Evolutionary conservation across 1,140 invertebrate genomes (phyloP), one percentile per base, ranked within the genome.

Genomic region (Drepana arcuata): DNA sequence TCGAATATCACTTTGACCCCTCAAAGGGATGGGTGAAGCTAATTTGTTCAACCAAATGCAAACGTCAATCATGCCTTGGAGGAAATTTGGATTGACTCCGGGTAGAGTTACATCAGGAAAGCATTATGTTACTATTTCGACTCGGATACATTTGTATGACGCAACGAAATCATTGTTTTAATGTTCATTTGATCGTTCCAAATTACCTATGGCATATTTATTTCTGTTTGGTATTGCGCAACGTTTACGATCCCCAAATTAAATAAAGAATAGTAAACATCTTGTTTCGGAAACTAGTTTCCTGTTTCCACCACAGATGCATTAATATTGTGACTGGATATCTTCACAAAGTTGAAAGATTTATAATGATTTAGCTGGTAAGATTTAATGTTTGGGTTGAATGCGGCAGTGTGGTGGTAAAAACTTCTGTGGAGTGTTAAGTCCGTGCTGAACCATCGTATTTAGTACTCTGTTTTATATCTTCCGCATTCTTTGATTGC

Each of bases 401-500:
- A 10, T 24, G 43, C 37, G 37, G 29, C 48, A 27, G 14, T 27
- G 13, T 11, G 7, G 37, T 24, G 25, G 29, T 23, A 21, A 25
- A 25, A 11, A 15, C 13, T 14, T 33, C 40, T 57, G 48, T 51
- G 35, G 33, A 54, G 40, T 45, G 50, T 43, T 51, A 39, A 43
- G 38, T 57, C 48, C 38, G 43, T 37, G 46, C 38, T 37, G 34
- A 16, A 26, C 32, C 28, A 44, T 11, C 30, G 29, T 30, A 45
- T 31, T 41, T 30, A 16, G 37, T 27, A 40, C 36, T 49, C 56
- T 63, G 59, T 45, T 65, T 58, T 54, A 61, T 57, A 48, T 64
- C 68, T 65, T 65, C 65, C 61, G 56, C 61, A 56, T 64, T 56
- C 59, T 59, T 52, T 45, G 50, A 65, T 64, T 60, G 28, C n/a